Conservation (phyloP, 53 echinoderm and acorn worm species). For the Hippasteria phrygiana region DNA sequence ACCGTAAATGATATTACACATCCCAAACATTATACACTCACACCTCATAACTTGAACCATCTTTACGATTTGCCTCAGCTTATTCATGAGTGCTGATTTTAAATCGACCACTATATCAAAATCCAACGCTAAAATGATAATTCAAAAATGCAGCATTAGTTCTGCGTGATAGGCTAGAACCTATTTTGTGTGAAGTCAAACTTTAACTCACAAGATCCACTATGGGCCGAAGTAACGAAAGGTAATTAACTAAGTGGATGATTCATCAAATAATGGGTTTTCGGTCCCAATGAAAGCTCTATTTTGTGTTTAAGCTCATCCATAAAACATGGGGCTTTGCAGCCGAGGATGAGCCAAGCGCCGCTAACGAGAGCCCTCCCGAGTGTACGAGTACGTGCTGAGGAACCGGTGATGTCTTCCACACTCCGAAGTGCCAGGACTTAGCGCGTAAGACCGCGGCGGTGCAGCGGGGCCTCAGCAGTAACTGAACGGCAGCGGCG, state of each 20-base stretch:
- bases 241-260: conserved; percentile 40
- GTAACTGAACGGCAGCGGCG: conserved; percentile 47
- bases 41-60: no score
- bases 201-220: background rate
- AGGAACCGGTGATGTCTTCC: conserved; percentile 11
- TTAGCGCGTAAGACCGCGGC: conserved; percentile 31
- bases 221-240: background rate
- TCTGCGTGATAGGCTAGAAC: background rate
- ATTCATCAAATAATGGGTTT: conserved; percentile 56
- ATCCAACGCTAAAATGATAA: no score
- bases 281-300: conserved; percentile 37
- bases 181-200: background rate
- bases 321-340: conserved; percentile 54
- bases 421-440: conserved; percentile 44
- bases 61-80: no score
- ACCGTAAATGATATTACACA: no score
- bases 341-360: conserved; percentile 6
- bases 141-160: no score
- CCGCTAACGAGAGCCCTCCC: conserved; percentile 26
- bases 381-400: conserved; percentile 45
- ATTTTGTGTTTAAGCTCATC: conserved; percentile 60
- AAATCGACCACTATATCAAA: no score
- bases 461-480: background rate
- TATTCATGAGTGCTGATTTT: no score
- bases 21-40: no score